Conservation (phyloP, 2,113 vertebrate species). For the Picathartes gymnocephalus region DNA sequence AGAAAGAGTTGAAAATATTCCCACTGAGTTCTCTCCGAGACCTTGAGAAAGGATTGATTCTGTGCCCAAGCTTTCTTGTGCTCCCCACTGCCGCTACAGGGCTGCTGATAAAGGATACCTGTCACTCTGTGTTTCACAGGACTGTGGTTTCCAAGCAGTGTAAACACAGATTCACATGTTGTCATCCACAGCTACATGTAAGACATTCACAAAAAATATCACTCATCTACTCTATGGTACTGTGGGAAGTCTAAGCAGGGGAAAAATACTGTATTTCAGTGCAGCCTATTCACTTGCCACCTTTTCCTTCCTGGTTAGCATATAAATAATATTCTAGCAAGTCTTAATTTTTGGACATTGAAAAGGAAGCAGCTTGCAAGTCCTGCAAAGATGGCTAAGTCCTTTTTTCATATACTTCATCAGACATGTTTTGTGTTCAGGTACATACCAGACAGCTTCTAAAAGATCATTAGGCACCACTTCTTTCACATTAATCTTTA, state of each 20-base stretch:
- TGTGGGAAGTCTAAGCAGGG: neutral
- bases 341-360: neutral
- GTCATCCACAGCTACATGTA: neutral
- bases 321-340: neutral
- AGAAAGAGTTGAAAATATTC: neutral
- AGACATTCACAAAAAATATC: neutral
- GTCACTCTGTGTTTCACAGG: neutral
- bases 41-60: neutral
- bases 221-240: neutral
- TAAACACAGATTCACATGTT: neutral
- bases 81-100: neutral
- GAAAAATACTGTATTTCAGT: neutral
- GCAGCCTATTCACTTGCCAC: neutral
- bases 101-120: neutral
- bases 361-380: neutral
- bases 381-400: neutral
- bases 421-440: neutral
- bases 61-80: neutral
- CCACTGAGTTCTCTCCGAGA: neutral
- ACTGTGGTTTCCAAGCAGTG: neutral
- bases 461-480: neutral
- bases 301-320: neutral
- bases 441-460: neutral
- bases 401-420: neutral
- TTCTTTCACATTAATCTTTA: neutral